phyloP scores from a whole-genome alignment of 2,113 vertebrate genomes.

The Pachypanchax playfairii region DNA sequence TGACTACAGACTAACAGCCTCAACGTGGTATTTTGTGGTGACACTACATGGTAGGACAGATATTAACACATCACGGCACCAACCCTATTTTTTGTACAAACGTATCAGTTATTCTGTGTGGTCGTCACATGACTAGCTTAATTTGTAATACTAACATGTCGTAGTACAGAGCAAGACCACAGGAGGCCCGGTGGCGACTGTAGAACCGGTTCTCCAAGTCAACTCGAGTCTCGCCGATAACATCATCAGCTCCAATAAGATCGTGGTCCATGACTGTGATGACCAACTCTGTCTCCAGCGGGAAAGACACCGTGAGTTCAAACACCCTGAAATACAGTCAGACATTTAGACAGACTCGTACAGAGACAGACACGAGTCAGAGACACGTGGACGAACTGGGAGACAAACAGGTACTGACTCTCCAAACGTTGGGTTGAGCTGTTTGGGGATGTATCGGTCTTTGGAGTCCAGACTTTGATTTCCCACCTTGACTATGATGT shows the following conservation, averaged over 20 bases:
- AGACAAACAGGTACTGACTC: constrained; percentile 81
- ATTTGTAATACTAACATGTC: constrained; percentile 80
- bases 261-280: constrained; percentile 89
- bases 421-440: constrained; percentile 94
- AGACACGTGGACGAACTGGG: not conserved
- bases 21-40: too few species aligned
- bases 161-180: constrained; percentile 87
- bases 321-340: constrained; percentile 81
- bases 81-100: not conserved
- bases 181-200: constrained; percentile 87
- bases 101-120: not conserved
- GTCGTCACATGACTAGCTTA: not conserved
- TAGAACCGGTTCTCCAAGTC: constrained; percentile 96
- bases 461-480: constrained; percentile 82
- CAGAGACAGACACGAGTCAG: not conserved
- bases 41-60: too few species aligned
- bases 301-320: constrained; percentile 90
- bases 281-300: constrained; percentile 86
- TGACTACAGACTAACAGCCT: too few species aligned
- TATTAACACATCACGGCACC: too few species aligned
- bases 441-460: constrained; percentile 91
- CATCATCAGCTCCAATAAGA: constrained; percentile 88
- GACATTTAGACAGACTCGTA: not conserved
- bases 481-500: constrained; percentile 86
- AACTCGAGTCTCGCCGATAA: constrained; percentile 89